Percentiles rank a stretch among this genome's conserved stretches.
These are phyloP conservation scores for Leptodirus hochenwartii DNA, from an alignment of 2,888 invertebrate genomes.

Conservation along the genomic window DNA sequence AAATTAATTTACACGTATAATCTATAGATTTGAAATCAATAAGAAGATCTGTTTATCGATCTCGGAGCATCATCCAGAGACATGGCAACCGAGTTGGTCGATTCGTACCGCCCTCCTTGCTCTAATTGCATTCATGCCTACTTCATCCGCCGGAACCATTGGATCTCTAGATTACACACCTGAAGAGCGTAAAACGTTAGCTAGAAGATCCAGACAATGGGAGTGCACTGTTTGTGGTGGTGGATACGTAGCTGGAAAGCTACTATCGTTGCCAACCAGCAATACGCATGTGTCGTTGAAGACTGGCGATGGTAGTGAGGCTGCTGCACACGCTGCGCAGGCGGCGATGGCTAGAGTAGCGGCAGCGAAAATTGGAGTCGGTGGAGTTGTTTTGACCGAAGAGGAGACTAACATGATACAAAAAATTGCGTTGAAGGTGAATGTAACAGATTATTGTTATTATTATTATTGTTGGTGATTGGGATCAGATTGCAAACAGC, in stretches of 20 bases:
- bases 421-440: constrained; percentile 34
- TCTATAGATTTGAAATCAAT: constrained; percentile 63
- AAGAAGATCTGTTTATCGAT: constrained; percentile 93
- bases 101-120: constrained; percentile 84
- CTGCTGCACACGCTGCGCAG: no score
- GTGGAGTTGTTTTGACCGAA: constrained; percentile 26
- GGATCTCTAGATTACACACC: constrained; percentile 77
- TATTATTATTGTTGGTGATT: no score
- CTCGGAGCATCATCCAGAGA: constrained; percentile 93
- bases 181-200: constrained; percentile 65
- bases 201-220: constrained; percentile 50
- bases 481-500: no score
- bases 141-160: constrained; percentile 75
- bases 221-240: constrained; percentile 49
- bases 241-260: constrained; percentile 35
- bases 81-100: constrained; percentile 96
- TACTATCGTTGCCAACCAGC: constrained; percentile 25
- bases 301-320: no score
- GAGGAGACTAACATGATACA: constrained; percentile 34
- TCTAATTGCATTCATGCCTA: constrained; percentile 88
- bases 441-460: constrained; percentile 3
- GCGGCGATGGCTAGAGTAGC: no score
- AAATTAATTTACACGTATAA: constrained; percentile 2
- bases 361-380: constrained; percentile 12
- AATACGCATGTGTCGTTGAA: no score